Evolutionary conservation across 2,888 invertebrate genomes (phyloP), one percentile per base, ranked within the genome.

Genomic region (Andrena camellia): DNA sequence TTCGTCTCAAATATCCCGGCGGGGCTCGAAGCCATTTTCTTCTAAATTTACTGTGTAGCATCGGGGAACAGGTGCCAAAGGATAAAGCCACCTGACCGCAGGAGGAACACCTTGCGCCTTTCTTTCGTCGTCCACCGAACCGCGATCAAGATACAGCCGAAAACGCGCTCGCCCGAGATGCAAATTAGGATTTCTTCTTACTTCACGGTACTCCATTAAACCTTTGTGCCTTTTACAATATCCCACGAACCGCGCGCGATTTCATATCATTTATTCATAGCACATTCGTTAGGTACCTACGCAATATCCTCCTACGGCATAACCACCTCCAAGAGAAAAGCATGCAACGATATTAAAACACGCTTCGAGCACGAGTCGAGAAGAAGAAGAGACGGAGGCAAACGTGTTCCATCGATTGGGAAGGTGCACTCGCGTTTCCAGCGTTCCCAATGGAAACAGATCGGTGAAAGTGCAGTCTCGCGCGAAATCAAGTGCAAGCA

Each of bases 1-100:
- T 10, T 35, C 20, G 63, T 63, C 20, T 48, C 20, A 20, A 54
- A 52, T 50, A 6, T 42, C 10, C 10, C 17, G 2, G 13, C 2
- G 10, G 3, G 26, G 33, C 3, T 64, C 68, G 68, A 29, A 69
- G 23, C 33, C 63, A 63, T 66, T 81, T 82, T 71, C 23, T 76
- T 69, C 48, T 50, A 74, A 69, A 74, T 66, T 62, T 48, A 60
- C 59, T 1, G 54, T 31, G 48, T 63, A 76, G 54, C 60, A 42
- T 74, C 75, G 68, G 57, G 68, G 78, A 90, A 92, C 92, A 92
- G 92, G 92, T 92, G 92, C 87, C 77, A 77, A 67, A 72, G 86
- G 74, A 84, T 89, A 87, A 81, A 79, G 86, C 89, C 92, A 92
- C 90, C 92, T 92, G 92, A 90, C 91, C 83, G 80, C 62, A 69